A percentile compares a stretch with the other conserved stretches of the same genome.
Evolutionary conservation across 2,888 invertebrate genomes (phyloP).

Genomic region (Cecidostiba fungosa): DNA sequence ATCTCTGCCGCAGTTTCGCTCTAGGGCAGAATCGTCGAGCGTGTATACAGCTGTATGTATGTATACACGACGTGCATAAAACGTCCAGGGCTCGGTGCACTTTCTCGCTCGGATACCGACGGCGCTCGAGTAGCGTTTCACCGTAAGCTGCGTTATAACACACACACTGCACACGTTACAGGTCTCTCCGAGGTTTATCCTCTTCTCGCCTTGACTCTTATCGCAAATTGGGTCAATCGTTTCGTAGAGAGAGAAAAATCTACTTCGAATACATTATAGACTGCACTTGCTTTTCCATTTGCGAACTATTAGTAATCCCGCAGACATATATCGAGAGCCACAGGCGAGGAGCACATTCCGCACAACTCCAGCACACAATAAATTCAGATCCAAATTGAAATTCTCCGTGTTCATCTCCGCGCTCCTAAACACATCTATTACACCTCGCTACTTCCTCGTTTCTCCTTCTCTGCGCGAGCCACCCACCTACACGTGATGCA

Average conservation of each 20-base stretch:
- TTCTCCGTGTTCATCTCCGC: conserved; percentile 23
- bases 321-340: too few species aligned
- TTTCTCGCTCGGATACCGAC: background rate
- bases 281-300: too few species aligned
- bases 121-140: background rate
- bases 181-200: background rate
- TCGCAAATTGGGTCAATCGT: background rate
- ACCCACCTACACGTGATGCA: background rate
- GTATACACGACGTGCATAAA: background rate
- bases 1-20: background rate
- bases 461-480: background rate
- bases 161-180: background rate
- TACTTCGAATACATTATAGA: too few species aligned
- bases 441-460: conserved; percentile 42
- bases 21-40: conserved; percentile 6
- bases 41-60: background rate
- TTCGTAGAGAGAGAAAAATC: background rate
- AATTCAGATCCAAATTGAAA: conserved; percentile 57
- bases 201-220: background rate
- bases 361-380: conserved; percentile 6
- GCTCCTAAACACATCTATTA: conserved; percentile 52
- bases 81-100: background rate
- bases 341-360: background rate
- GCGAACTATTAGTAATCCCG: too few species aligned
- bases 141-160: background rate